Conservation (phyloP, 2,113 vertebrate species). For the Ageneiosus marmoratus region DNA sequence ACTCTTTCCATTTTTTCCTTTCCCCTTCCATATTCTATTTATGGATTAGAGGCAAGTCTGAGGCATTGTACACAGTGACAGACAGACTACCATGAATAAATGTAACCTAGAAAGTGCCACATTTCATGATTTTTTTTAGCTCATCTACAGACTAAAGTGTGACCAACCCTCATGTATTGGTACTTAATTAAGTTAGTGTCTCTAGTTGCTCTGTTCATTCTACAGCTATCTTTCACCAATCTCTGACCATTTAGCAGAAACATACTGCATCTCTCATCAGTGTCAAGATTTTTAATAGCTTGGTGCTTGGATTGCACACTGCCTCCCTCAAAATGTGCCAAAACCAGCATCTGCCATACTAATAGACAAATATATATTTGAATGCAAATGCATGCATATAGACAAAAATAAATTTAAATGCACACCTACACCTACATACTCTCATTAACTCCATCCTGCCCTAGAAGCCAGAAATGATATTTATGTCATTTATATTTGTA, state of each 20-base stretch:
- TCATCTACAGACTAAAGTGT: background rate
- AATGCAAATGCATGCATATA: conserved; percentile 6
- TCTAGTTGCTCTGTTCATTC: background rate
- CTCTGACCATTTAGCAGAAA: background rate
- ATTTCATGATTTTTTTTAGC: background rate
- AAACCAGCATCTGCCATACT: background rate
- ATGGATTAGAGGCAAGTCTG: background rate
- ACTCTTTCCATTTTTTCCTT: background rate
- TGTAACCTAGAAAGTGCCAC: background rate
- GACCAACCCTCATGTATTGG: background rate
- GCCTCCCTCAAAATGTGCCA: background rate
- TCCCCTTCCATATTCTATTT: background rate
- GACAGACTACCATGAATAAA: background rate
- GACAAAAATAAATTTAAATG: conserved; percentile 2
- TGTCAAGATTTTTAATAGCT: background rate
- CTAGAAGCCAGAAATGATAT: background rate
- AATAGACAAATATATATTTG: conserved; percentile 1
- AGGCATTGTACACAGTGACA: background rate
- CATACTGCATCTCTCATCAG: background rate
- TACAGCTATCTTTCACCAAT: background rate
- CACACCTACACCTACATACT: conserved; percentile 2
- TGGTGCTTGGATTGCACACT: background rate
- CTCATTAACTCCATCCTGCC: background rate
- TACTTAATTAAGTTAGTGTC: background rate
- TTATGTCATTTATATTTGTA: background rate